Percentiles rank a stretch among this genome's conserved stretches.
Evolutionary conservation across 2,113 vertebrate species (phyloP).

Genomic region (Toxotes jaculatrix): DNA sequence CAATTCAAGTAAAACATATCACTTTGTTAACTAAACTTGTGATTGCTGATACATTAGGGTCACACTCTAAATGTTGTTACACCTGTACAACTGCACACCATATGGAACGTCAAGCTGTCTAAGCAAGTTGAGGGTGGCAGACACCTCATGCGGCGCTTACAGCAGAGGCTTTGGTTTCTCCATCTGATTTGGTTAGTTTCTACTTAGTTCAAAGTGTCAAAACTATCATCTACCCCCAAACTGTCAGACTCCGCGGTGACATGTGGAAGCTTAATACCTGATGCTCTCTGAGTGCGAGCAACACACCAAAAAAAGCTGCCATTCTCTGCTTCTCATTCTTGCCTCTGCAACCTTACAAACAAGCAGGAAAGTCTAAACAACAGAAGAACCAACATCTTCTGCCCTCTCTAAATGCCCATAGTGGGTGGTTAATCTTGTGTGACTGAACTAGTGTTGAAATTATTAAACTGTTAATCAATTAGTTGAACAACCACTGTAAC

Average conservation of each 20-base stretch:
- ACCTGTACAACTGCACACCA: neutral
- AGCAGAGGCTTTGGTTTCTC: constrained; percentile 35
- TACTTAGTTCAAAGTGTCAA: constrained; percentile 59
- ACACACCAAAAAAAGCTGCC: constrained; percentile 60
- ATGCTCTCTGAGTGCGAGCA: constrained; percentile 57
- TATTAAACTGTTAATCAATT: neutral
- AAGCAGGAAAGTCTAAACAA: constrained; percentile 1
- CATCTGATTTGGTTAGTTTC: constrained; percentile 58
- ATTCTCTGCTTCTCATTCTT: constrained; percentile 49
- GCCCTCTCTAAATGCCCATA: neutral
- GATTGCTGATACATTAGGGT: neutral
- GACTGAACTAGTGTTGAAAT: neutral
- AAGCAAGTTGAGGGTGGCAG: constrained; percentile 19
- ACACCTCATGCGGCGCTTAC: constrained; percentile 17
- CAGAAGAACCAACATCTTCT: neutral
- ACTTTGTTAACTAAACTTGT: constrained; percentile 25
- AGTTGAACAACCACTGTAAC: neutral
- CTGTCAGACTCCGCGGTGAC: constrained; percentile 52
- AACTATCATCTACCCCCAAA: constrained; percentile 54
- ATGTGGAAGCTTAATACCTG: constrained; percentile 49
- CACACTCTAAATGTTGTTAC: constrained; percentile 12
- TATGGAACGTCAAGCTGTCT: constrained; percentile 34
- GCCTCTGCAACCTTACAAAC: constrained; percentile 22
- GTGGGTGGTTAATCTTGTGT: neutral
- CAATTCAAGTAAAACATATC: constrained; percentile 36